Conservation (phyloP, 2,113 vertebrate species). For the Otocyon megalotis region DNA sequence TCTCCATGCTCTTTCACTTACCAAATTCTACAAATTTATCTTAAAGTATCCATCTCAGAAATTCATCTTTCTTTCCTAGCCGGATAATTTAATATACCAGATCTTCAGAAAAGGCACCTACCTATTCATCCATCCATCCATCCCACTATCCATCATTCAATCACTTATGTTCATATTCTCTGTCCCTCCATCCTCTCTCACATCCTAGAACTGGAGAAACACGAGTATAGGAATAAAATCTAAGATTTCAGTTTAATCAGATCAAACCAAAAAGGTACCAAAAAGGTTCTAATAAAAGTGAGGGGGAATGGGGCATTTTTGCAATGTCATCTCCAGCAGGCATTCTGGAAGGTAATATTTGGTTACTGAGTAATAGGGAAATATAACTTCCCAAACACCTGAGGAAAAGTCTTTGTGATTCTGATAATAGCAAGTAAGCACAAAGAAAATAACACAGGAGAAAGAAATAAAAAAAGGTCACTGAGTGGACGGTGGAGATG, state of each 20-base stretch:
- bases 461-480: not conserved
- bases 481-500: not conserved
- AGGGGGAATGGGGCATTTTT: not conserved
- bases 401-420: not conserved
- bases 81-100: not conserved
- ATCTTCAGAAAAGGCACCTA: not conserved
- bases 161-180: not conserved
- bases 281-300: not conserved
- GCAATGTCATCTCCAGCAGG: not conserved
- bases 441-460: not conserved
- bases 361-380: too few species aligned
- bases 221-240: not conserved
- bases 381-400: not conserved
- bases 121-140: not conserved
- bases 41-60: not conserved
- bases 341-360: conserved; percentile 7
- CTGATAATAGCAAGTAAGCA: not conserved
- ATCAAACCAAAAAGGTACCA: not conserved
- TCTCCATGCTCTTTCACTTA: not conserved
- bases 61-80: not conserved
- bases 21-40: conserved; percentile 26
- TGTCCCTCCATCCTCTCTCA: not conserved
- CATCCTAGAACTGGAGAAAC: not conserved
- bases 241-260: conserved; percentile 37
- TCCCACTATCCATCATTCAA: not conserved